phyloP scores from a whole-genome alignment of 2,888 invertebrate genomes.

The Cantharis lateralis region DNA sequence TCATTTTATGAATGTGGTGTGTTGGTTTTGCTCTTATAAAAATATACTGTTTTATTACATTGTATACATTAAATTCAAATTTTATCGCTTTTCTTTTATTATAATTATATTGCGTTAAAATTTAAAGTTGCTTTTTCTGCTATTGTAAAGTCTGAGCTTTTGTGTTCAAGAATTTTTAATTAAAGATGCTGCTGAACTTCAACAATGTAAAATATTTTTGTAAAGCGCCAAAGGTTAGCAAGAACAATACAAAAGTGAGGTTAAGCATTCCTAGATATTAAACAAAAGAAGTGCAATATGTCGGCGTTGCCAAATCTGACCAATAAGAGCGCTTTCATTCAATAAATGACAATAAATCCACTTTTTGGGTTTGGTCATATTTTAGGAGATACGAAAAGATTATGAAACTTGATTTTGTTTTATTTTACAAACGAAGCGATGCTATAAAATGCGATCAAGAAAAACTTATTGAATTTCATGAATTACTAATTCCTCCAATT shows the following conservation, averaged over 20 bases:
- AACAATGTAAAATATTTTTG: background rate
- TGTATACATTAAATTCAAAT: background rate
- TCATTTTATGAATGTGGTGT: background rate
- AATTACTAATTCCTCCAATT: background rate
- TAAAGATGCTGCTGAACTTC: background rate
- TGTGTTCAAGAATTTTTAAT: background rate
- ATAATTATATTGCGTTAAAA: background rate
- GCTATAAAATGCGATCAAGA: background rate
- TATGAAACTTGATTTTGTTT: background rate
- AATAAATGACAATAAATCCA: background rate
- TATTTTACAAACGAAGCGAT: background rate
- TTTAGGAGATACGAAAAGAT: background rate
- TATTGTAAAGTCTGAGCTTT: background rate
- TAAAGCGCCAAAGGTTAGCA: background rate
- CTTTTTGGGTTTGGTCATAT: background rate
- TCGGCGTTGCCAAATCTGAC: background rate
- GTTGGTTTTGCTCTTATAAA: background rate
- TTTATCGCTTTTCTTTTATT: background rate
- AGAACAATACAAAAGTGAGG: background rate
- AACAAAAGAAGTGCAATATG: background rate
- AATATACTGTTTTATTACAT: background rate
- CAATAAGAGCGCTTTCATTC: background rate
- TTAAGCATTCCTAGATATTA: background rate
- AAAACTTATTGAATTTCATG: background rate
- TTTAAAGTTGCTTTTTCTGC: background rate